Conservation (phyloP, 2,888 invertebrate species). For the Papilio gigon region DNA sequence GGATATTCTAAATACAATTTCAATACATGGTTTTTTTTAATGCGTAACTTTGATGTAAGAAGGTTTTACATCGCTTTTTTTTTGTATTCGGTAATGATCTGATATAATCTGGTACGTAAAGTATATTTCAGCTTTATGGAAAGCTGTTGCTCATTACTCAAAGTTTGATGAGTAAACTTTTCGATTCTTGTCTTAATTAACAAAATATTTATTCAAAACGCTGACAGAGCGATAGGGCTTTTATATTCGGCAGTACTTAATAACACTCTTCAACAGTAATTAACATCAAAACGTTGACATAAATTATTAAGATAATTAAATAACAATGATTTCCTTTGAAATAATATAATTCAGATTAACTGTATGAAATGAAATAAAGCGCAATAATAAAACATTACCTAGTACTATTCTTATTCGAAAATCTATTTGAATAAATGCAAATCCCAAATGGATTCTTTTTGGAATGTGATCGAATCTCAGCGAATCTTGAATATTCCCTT, state of each 20-base stretch:
- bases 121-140: neutral
- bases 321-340: too few relatives aligned
- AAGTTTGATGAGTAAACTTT: neutral
- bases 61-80: too few relatives aligned
- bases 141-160: neutral
- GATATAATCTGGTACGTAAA: neutral
- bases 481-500: neutral
- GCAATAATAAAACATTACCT: too few relatives aligned
- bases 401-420: too few relatives aligned
- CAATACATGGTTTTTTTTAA: too few relatives aligned
- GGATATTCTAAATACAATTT: too few relatives aligned
- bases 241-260: neutral
- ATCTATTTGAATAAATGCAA: constrained; percentile 7
- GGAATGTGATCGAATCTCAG: constrained; percentile 11
- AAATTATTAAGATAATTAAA: too few relatives aligned
- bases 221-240: neutral
- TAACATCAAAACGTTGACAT: too few relatives aligned
- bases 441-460: constrained; percentile 16
- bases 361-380: too few relatives aligned
- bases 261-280: neutral
- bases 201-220: neutral
- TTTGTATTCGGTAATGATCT: too few relatives aligned
- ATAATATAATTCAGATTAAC: too few relatives aligned
- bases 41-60: too few relatives aligned
- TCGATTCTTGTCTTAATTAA: neutral